phyloP scores from a whole-genome alignment of 2,797 vertebrate species.

The Pristis pectinata region DNA sequence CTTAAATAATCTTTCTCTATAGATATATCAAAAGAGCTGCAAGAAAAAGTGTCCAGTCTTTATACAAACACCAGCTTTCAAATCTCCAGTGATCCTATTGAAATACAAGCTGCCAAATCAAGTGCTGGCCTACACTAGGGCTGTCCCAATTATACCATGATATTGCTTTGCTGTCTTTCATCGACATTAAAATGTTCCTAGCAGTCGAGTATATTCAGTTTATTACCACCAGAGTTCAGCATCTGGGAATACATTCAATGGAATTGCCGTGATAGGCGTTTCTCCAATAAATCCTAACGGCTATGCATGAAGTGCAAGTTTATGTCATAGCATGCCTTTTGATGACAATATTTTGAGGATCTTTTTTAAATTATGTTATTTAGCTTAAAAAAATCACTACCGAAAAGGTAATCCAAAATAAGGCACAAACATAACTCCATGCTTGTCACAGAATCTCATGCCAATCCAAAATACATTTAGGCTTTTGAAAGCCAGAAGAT shows the following conservation, averaged over 20 bases:
- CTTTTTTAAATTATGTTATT: not conserved
- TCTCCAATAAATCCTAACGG: slow-evolving; percentile 3
- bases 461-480: not conserved
- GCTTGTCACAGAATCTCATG: not conserved
- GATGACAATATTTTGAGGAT: not conserved
- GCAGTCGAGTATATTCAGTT: slow-evolving; percentile 6
- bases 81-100: not conserved
- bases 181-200: slow-evolving; percentile 7
- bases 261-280: not conserved
- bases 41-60: not conserved
- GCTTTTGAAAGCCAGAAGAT: no score
- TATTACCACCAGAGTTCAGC: not conserved
- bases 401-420: not conserved
- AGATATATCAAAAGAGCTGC: not conserved
- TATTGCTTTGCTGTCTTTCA: not conserved
- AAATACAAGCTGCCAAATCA: not conserved
- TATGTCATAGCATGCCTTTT: not conserved
- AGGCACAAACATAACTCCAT: not conserved
- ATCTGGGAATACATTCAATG: slow-evolving; percentile 15
- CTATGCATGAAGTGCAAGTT: not conserved
- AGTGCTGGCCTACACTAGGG: not conserved
- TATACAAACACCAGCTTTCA: not conserved
- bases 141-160: not conserved
- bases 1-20: not conserved
- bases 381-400: not conserved